Conservation (phyloP, 2,113 vertebrate species). For the Acrocephalus kingi region DNA sequence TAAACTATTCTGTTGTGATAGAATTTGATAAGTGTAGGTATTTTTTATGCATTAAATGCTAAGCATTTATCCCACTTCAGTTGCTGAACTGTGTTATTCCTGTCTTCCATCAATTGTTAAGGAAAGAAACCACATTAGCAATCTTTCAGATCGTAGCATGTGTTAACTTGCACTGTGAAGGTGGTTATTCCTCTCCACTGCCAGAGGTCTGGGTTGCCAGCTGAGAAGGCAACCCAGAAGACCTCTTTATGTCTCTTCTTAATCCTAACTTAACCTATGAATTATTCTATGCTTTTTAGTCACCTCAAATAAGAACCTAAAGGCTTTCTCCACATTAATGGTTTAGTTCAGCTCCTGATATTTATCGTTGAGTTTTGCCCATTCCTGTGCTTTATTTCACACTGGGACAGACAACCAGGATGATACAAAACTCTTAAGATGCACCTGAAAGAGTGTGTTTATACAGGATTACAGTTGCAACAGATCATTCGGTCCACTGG, state of each 20-base stretch:
- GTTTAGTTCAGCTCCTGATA: background rate
- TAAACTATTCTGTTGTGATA: background rate
- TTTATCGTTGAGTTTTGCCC: background rate
- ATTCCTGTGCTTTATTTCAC: background rate
- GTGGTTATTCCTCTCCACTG: background rate
- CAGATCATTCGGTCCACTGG: background rate
- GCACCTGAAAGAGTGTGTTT: background rate
- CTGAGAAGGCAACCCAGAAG: background rate
- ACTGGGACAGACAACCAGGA: fast-evolving
- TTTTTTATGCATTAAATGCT: background rate
- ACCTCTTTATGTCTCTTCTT: background rate
- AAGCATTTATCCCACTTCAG: background rate
- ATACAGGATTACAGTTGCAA: background rate
- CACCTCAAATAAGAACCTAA: background rate
- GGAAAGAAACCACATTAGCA: background rate
- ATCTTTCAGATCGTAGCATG: background rate
- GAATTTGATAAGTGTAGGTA: background rate
- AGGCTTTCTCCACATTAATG: background rate
- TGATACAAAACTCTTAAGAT: background rate
- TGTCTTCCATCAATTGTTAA: background rate
- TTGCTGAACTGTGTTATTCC: background rate
- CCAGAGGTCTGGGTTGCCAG: background rate
- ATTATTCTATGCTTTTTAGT: background rate
- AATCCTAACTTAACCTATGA: background rate
- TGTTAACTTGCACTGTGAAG: background rate